These are phyloP conservation scores for Drosophila colorata DNA, from an alignment of 2,888 invertebrate genomes.

Conservation along the genomic window DNA sequence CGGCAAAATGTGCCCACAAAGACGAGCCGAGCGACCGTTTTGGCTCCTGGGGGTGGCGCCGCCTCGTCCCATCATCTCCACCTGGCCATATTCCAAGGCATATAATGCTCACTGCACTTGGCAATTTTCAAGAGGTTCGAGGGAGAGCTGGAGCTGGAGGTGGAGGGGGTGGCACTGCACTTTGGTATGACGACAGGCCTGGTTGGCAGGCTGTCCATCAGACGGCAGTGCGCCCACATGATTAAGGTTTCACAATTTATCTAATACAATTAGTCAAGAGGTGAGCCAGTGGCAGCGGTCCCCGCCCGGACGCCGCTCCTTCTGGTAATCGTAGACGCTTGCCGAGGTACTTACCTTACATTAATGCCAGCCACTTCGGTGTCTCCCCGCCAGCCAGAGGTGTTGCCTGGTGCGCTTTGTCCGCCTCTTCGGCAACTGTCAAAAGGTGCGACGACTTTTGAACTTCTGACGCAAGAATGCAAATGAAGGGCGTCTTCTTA, in stretches of 20 bases:
- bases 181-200: conserved; percentile 39
- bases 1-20: conserved; percentile 42
- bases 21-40: conserved; percentile 6
- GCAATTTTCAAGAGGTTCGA: conserved; percentile 25
- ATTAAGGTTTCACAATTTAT: conserved; percentile 82
- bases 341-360: conserved; percentile 44
- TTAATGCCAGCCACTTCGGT: conserved; percentile 57
- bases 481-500: conserved; percentile 32
- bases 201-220: conserved; percentile 11
- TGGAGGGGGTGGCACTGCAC: conserved; percentile 21
- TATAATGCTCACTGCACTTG: conserved; percentile 51
- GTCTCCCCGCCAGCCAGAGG: conserved; percentile 1
- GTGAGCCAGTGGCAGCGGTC: conserved; percentile 44
- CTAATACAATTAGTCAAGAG: conserved; percentile 80
- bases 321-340: conserved; percentile 72
- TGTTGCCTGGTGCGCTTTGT: not conserved
- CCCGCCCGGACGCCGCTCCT: conserved; percentile 21
- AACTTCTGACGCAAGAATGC: conserved; percentile 67
- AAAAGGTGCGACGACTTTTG: conserved; percentile 74
- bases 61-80: not conserved
- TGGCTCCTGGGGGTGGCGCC: conserved; percentile 5
- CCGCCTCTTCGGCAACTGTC: conserved; percentile 10
- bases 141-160: conserved; percentile 1
- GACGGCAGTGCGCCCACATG: conserved; percentile 67
- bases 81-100: conserved; percentile 6